phyloP scores from a whole-genome alignment of 92 coral and sea anemone species.

The Phenganax stokvisi region DNA sequence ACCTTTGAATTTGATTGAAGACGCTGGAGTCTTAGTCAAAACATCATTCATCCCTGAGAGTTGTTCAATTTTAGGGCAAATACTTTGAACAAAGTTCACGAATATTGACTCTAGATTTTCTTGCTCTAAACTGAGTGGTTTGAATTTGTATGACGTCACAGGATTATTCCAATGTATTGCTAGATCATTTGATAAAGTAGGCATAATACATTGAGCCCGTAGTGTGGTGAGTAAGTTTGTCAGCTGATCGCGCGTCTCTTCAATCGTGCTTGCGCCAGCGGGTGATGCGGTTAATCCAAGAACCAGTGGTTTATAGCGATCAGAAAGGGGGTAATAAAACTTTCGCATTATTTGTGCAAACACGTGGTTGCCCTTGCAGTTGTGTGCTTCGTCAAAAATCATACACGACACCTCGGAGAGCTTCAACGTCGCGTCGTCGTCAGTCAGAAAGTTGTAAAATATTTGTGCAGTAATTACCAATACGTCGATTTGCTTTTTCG shows the following conservation, averaged over 20 bases:
- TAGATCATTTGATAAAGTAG: slow-evolving; percentile 59
- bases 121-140: slow-evolving; percentile 22
- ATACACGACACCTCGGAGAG: slow-evolving; percentile 74
- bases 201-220: slow-evolving; percentile 68
- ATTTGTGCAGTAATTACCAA: slow-evolving; percentile 89
- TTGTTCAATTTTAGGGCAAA: slow-evolving; percentile 41
- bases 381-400: slow-evolving; percentile 92
- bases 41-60: slow-evolving; percentile 27
- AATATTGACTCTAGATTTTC: slow-evolving; percentile 12
- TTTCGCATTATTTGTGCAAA: slow-evolving; percentile 73
- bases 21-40: slow-evolving; percentile 32
- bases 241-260: slow-evolving; percentile 53
- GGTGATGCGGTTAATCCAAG: slow-evolving; percentile 93
- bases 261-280: slow-evolving; percentile 60
- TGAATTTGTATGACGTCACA: slow-evolving; percentile 43
- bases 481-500: slow-evolving; percentile 63
- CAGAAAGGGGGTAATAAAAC: slow-evolving; percentile 45
- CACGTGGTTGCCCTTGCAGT: slow-evolving; percentile 75
- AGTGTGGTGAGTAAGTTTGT: slow-evolving; percentile 59
- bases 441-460: slow-evolving; percentile 68
- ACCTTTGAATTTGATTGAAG: slow-evolving; percentile 64
- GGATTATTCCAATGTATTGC: slow-evolving; percentile 72
- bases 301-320: slow-evolving; percentile 70
- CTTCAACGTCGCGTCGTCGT: slow-evolving; percentile 51
- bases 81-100: slow-evolving; percentile 9